Conservation (phyloP, 2,888 invertebrate genomes). For the Pristionchus arcanus region DNA sequence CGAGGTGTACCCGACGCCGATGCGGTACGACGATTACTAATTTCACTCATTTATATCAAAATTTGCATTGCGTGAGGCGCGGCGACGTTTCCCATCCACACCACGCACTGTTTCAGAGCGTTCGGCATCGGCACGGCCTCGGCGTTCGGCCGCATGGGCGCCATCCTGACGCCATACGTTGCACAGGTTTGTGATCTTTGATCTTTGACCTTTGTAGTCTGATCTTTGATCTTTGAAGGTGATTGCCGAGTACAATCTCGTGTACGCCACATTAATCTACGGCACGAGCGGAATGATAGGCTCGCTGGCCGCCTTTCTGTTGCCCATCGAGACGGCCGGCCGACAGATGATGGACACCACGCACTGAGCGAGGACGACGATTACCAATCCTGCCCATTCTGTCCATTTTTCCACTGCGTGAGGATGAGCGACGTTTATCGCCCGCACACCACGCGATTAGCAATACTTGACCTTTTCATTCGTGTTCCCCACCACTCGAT, state of each 20-base stretch:
- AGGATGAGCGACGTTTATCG: conserved; percentile 3
- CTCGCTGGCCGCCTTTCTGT: conserved; percentile 86
- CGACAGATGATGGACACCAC: conserved; percentile 82
- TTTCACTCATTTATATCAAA: not conserved
- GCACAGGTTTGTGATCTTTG: conserved; percentile 30
- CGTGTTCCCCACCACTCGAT: not conserved
- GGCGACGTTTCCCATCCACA: not conserved
- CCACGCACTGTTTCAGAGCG: not conserved
- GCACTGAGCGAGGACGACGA: not conserved
- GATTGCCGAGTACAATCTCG: conserved; percentile 86
- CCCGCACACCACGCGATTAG: conserved; percentile 3
- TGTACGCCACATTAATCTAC: conserved; percentile 87
- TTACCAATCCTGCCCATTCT: conserved; percentile 8
- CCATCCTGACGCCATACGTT: conserved; percentile 46
- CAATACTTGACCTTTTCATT: not conserved
- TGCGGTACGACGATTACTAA: conserved; percentile 48
- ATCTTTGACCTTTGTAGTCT: conserved; percentile 54
- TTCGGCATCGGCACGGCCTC: conserved; percentile 52
- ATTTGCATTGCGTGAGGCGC: conserved; percentile 26
- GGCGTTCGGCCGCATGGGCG: conserved; percentile 39
- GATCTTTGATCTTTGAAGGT: conserved; percentile 82
- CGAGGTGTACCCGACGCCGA: conserved; percentile 82
- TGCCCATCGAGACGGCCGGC: conserved; percentile 90
- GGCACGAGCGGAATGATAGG: conserved; percentile 87
- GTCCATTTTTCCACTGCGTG: conserved; percentile 15